A percentile compares a stretch with the other conserved stretches of the same genome.
Conservation (phyloP, 2,113 vertebrate genomes). For the Chloebia gouldiae region DNA sequence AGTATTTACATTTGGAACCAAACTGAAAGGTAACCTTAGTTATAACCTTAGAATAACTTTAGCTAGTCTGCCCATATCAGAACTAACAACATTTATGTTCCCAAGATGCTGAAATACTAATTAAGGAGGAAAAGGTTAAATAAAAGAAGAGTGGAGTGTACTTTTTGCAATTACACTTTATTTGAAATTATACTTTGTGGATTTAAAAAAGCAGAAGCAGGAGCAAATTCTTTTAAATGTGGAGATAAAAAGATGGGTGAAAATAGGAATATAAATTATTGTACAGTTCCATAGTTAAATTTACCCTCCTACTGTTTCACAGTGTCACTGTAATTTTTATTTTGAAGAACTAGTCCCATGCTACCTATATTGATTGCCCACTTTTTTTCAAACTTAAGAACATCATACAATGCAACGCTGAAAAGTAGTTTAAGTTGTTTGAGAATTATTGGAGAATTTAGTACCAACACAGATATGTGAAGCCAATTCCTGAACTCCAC, state of each 20-base stretch:
- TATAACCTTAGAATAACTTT: neutral
- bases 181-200: neutral
- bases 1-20: neutral
- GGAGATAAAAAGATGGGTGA: neutral
- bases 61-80: neutral
- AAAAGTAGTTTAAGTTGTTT: neutral
- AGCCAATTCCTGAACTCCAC: neutral
- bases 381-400: neutral
- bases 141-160: neutral
- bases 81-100: neutral
- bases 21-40: neutral
- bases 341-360: neutral
- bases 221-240: neutral
- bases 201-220: neutral
- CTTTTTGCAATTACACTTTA: neutral
- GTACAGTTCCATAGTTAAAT: neutral
- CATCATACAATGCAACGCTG: neutral
- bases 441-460: neutral
- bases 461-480: neutral
- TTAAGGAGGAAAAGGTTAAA: neutral
- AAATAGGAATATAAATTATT: neutral
- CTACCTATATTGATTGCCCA: no score
- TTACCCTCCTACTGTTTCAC: neutral
- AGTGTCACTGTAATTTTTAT: neutral
- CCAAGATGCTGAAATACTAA: neutral